Conservation (phyloP, 2,113 vertebrate genomes). For the Tragelaphus imberbis region DNA sequence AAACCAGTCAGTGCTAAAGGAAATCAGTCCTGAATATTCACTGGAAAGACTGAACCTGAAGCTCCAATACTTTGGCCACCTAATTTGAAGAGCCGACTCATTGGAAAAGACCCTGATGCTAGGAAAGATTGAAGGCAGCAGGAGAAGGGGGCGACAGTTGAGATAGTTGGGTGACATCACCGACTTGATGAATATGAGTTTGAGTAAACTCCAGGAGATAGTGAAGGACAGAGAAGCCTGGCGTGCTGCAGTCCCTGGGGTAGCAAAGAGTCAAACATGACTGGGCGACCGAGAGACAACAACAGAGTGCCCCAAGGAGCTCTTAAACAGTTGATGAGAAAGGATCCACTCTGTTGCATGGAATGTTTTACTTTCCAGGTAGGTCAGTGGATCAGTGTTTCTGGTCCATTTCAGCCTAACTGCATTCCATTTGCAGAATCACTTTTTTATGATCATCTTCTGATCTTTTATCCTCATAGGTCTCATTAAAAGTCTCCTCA, state of each 20-base stretch:
- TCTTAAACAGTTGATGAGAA: neutral
- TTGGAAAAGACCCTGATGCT: neutral
- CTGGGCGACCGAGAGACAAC: neutral
- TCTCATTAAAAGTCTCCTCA: neutral
- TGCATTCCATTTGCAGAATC: neutral
- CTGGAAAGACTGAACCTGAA: neutral
- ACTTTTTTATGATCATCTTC: neutral
- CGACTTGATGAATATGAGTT: neutral
- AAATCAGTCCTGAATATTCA: neutral
- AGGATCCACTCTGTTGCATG: neutral
- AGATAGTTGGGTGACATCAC: neutral
- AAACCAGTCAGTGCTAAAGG: neutral
- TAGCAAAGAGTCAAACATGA: neutral
- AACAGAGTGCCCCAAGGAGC: neutral
- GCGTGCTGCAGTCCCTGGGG: neutral
- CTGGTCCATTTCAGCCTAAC: neutral
- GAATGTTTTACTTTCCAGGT: neutral
- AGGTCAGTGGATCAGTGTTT: neutral
- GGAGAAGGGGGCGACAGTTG: neutral
- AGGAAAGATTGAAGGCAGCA: neutral
- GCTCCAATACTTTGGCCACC: neutral
- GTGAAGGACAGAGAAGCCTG: neutral
- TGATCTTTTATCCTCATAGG: neutral
- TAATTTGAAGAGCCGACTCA: neutral
- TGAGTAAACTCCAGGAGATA: neutral